phyloP scores from a whole-genome alignment of 2,888 invertebrate genomes.

The Nemoura dubitans region DNA sequence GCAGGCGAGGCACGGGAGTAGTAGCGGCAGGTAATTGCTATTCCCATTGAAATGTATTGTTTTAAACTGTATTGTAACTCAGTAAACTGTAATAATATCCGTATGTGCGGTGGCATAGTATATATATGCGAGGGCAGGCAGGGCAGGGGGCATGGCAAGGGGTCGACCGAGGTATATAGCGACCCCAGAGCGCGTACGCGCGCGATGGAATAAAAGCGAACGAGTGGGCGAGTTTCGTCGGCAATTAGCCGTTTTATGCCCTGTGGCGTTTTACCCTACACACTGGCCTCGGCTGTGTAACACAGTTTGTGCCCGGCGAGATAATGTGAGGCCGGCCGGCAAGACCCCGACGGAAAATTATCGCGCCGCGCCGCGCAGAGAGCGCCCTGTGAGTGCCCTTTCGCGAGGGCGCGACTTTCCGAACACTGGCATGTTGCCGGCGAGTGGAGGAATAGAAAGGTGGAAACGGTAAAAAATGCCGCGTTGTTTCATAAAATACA shows the following conservation, averaged over 20 bases:
- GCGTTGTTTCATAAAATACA: too few species aligned
- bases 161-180: neutral
- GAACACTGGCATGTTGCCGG: too few species aligned
- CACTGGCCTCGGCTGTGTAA: neutral
- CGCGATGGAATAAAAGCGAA: slow-evolving; percentile 30
- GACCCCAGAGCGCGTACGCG: neutral
- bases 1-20: neutral
- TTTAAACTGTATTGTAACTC: slow-evolving; percentile 38
- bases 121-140: neutral
- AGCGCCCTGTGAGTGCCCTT: too few species aligned
- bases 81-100: slow-evolving; percentile 33
- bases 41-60: slow-evolving; percentile 42
- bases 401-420: too few species aligned
- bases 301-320: neutral
- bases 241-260: slow-evolving; percentile 39
- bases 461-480: too few species aligned
- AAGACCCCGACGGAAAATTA: neutral
- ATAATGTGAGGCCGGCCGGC: too few species aligned
- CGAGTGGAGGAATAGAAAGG: too few species aligned
- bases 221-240: slow-evolving; percentile 41
- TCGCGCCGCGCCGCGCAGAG: neutral
- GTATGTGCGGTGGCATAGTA: slow-evolving; percentile 14
- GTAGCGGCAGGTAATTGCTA: slow-evolving; percentile 30
- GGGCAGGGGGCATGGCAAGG: neutral
- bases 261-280: slow-evolving; percentile 20